Percentiles rank a stretch among this genome's conserved stretches.
phyloP scores from a whole-genome alignment of 2,888 invertebrate species.

The Melanchra persicariae region DNA sequence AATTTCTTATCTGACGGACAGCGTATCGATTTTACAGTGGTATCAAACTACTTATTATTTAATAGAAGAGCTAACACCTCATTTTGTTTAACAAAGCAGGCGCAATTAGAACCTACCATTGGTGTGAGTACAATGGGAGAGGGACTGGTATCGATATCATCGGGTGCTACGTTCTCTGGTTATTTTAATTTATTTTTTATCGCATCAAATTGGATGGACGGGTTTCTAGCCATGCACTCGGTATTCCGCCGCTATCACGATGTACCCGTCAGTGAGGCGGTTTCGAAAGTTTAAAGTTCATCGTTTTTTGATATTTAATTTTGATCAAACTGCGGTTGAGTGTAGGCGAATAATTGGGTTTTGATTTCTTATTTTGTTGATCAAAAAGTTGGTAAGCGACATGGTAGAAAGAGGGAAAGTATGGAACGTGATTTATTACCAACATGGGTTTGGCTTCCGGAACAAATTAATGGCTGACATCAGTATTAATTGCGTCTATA shows the following conservation, averaged over 20 bases:
- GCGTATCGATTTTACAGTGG: conserved; percentile 76
- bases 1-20: conserved; percentile 77
- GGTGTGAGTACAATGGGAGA: conserved; percentile 84
- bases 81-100: conserved; percentile 89
- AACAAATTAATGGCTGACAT: conserved; percentile 39
- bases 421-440: conserved; percentile 39
- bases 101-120: conserved; percentile 88
- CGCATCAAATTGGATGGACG: conserved; percentile 86
- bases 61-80: conserved; percentile 90
- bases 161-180: conserved; percentile 78
- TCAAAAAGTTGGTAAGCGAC: conserved; percentile 19
- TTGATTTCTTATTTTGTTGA: conserved; percentile 49
- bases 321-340: conserved; percentile 69
- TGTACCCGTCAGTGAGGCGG: conserved; percentile 77
- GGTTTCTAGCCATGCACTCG: conserved; percentile 82
- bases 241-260: conserved; percentile 82
- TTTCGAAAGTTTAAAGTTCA: conserved; percentile 87
- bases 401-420: conserved; percentile 21
- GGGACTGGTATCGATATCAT: conserved; percentile 88
- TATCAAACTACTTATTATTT: conserved; percentile 87
- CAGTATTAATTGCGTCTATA: conserved; percentile 39
- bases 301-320: conserved; percentile 82
- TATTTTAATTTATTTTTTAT: conserved; percentile 91
- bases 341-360: conserved; percentile 63
- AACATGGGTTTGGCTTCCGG: conserved; percentile 38